Evolutionary conservation across 2,888 invertebrate genomes (phyloP).

Genomic region (Ectobius pallidus): DNA sequence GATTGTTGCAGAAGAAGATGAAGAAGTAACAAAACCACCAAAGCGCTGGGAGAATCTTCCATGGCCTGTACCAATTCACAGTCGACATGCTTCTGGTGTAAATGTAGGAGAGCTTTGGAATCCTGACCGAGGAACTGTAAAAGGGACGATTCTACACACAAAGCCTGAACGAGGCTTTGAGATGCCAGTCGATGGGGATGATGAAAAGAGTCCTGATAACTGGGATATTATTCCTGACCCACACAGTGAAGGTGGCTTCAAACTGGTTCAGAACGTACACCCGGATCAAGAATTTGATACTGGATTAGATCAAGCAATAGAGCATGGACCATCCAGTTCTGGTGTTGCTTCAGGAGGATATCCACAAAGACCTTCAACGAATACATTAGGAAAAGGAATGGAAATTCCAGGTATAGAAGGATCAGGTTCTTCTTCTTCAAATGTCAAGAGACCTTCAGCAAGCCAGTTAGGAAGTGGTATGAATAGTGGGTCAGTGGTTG

Average conservation of each 20-base stretch:
- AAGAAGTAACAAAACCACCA: slow-evolving; percentile 36
- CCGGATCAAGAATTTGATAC: too few relatives aligned
- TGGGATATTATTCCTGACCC: slow-evolving; percentile 26
- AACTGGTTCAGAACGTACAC: background rate
- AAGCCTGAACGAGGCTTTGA: background rate
- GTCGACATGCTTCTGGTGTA: slow-evolving; percentile 14
- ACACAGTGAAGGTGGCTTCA: slow-evolving; percentile 10
- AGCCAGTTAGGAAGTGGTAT: background rate
- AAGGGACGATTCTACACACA: background rate
- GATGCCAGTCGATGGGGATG: background rate
- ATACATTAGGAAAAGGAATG: background rate
- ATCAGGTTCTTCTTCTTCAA: background rate
- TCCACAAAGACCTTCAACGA: background rate
- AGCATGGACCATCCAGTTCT: background rate
- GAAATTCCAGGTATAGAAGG: background rate
- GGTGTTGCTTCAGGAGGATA: background rate
- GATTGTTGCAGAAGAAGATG: too few relatives aligned
- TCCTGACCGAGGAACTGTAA: background rate
- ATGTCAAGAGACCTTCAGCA: background rate
- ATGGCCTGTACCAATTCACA: slow-evolving; percentile 27
- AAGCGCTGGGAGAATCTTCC: slow-evolving; percentile 27
- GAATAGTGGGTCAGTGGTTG: background rate
- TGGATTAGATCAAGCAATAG: background rate
- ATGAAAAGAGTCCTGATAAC: background rate
- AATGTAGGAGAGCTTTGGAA: background rate